These are phyloP conservation scores for Dinoponera quadriceps DNA, from an alignment of 1,140 invertebrate genomes.

Conservation along the genomic window DNA sequence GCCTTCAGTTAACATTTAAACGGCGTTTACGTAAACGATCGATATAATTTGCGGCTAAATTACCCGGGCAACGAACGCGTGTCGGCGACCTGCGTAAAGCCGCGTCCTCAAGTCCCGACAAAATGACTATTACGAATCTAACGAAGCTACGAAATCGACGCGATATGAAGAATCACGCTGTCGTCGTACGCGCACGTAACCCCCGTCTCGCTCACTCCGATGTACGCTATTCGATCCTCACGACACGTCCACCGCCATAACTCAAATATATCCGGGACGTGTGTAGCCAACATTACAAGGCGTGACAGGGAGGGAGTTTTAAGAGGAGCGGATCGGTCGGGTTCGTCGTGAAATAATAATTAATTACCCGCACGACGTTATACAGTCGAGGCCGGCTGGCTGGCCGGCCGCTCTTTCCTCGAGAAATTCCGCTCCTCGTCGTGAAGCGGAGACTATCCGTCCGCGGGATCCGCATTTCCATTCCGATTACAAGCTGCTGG, in stretches of 20 bases:
- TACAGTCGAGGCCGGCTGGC: conserved; percentile 13
- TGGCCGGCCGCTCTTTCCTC: conserved; percentile 35
- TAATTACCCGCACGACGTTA: conserved; percentile 44
- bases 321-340: conserved; percentile 16
- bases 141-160: neutral
- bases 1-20: no score
- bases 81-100: no score
- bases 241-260: conserved; percentile 14
- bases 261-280: conserved; percentile 37
- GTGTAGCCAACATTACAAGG: conserved; percentile 37
- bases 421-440: conserved; percentile 38
- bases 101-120: neutral
- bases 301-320: neutral
- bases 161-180: conserved; percentile 12
- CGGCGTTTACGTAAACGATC: no score
- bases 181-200: neutral
- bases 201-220: conserved; percentile 1
- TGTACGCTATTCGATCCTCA: conserved; percentile 30
- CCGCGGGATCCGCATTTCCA: conserved; percentile 54
- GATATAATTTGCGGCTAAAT: no score
- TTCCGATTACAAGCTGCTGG: conserved; percentile 57
- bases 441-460: conserved; percentile 28
- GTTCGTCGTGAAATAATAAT: conserved; percentile 54
- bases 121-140: conserved; percentile 15
- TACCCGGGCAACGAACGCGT: no score